Percentiles rank a stretch among this genome's conserved stretches.
These are phyloP conservation scores for Encarsia formosa DNA, from an alignment of 2,888 invertebrate genomes.

Conservation along the genomic window DNA sequence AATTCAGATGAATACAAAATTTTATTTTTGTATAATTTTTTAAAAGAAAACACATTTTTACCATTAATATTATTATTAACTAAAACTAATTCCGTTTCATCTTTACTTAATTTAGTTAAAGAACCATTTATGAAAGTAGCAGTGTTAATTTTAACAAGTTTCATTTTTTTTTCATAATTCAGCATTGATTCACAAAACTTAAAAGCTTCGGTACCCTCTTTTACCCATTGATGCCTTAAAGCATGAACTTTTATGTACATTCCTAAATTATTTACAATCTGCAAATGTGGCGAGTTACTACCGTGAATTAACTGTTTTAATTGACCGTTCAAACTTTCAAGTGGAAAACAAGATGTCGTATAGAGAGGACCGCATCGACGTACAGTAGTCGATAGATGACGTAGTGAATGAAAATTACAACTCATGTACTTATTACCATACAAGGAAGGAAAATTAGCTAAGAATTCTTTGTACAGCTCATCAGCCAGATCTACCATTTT, in stretches of 20 bases:
- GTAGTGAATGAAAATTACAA: constrained; percentile 17
- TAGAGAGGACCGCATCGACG: constrained; percentile 19
- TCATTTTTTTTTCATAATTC: background rate
- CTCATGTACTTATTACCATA: constrained; percentile 9
- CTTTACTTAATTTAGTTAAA: background rate
- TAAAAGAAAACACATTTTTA: constrained; percentile 4
- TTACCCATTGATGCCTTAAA: constrained; percentile 1
- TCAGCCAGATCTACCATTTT: constrained; percentile 4
- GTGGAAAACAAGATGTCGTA: constrained; percentile 14
- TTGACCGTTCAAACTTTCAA: constrained; percentile 18
- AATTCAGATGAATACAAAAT: background rate
- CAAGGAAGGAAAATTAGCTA: constrained; percentile 6
- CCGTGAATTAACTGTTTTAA: constrained; percentile 9
- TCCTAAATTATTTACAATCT: constrained; percentile 11
- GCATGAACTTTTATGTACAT: constrained; percentile 1
- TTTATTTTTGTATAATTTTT: constrained; percentile 7
- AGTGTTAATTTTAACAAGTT: constrained; percentile 1
- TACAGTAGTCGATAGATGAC: constrained; percentile 15
- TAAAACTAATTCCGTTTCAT: background rate
- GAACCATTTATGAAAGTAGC: background rate
- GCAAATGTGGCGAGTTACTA: constrained; percentile 11
- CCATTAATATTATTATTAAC: background rate
- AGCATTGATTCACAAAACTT: background rate
- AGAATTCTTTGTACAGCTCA: constrained; percentile 4
- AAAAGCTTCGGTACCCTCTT: constrained; percentile 1